Evolutionary conservation across 1,140 invertebrate genomes (phyloP).

Genomic region (Pseudomyrmex gracilis): DNA sequence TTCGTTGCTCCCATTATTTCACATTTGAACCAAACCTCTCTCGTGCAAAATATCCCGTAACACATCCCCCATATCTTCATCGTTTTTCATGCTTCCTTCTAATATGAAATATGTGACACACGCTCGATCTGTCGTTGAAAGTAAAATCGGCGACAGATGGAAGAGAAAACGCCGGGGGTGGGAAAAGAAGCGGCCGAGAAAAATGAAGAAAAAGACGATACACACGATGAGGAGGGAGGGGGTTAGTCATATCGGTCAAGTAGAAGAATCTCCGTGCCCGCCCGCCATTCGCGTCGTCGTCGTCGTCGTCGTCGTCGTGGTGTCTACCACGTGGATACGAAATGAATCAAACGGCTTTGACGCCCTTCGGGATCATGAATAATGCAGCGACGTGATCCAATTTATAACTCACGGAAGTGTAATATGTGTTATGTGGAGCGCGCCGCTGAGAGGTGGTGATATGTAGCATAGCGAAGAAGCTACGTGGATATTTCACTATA

Average conservation of each 20-base stretch:
- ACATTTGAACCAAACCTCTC: constrained; percentile 3
- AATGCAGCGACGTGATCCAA: constrained; percentile 80
- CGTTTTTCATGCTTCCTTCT: constrained; percentile 34
- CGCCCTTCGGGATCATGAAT: constrained; percentile 81
- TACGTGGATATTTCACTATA: constrained; percentile 66
- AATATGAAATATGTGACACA: constrained; percentile 50
- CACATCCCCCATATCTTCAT: not conserved
- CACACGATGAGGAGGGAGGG: not conserved
- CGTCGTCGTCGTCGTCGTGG: constrained; percentile 57
- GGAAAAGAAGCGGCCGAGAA: not conserved
- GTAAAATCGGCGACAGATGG: constrained; percentile 28
- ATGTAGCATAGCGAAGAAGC: constrained; percentile 70
- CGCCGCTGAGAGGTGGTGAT: constrained; percentile 57
- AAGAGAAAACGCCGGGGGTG: not conserved
- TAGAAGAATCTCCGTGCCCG: constrained; percentile 54
- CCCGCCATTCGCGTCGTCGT: too few species aligned
- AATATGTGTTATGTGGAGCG: constrained; percentile 77
- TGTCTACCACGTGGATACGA: constrained; percentile 77
- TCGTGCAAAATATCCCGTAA: not conserved
- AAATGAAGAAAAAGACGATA: constrained; percentile 2
- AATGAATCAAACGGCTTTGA: constrained; percentile 82
- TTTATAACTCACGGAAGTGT: constrained; percentile 81
- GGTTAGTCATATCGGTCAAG: constrained; percentile 63
- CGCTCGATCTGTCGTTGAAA: constrained; percentile 48
- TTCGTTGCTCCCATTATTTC: constrained; percentile 14